These are phyloP conservation scores for Vanessa atalanta DNA, from an alignment of 1,140 invertebrate genomes.

Conservation along the genomic window DNA sequence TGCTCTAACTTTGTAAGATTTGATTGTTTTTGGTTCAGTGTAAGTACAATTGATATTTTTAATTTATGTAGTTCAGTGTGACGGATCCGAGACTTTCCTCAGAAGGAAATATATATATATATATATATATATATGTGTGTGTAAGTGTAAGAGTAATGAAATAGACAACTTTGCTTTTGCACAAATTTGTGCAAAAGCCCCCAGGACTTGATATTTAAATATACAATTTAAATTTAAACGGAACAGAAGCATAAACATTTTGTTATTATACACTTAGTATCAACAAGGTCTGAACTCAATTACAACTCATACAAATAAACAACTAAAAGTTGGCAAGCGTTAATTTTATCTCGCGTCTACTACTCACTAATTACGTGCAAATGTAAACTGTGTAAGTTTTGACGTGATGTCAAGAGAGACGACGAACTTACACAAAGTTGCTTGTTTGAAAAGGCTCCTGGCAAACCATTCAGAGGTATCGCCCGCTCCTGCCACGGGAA, in stretches of 20 bases:
- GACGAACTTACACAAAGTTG: slow-evolving; percentile 6
- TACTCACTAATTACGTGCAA: slow-evolving; percentile 20
- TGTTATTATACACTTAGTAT: neutral
- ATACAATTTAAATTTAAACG: no score
- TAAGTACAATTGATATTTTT: no score
- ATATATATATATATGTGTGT: no score
- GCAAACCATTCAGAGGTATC: slow-evolving; percentile 12
- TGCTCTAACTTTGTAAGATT: no score
- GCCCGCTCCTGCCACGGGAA: neutral
- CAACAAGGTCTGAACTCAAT: slow-evolving; percentile 4
- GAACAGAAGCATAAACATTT: neutral
- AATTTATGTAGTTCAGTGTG: no score
- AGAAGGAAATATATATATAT: no score
- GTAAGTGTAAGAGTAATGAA: no score
- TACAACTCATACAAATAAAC: slow-evolving; percentile 13
- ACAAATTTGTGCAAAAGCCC: no score
- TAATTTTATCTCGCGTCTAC: slow-evolving; percentile 15
- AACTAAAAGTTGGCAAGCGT: neutral
- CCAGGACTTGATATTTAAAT: no score
- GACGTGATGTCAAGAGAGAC: slow-evolving; percentile 10
- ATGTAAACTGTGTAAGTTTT: slow-evolving; percentile 16
- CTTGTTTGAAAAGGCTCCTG: slow-evolving; percentile 14
- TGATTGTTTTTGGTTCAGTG: no score
- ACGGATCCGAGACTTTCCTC: no score
- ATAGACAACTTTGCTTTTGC: no score